A percentile compares a stretch with the other conserved stretches of the same genome.
phyloP scores from a whole-genome alignment of 2,888 invertebrate genomes.

The Proisotoma minuta region DNA sequence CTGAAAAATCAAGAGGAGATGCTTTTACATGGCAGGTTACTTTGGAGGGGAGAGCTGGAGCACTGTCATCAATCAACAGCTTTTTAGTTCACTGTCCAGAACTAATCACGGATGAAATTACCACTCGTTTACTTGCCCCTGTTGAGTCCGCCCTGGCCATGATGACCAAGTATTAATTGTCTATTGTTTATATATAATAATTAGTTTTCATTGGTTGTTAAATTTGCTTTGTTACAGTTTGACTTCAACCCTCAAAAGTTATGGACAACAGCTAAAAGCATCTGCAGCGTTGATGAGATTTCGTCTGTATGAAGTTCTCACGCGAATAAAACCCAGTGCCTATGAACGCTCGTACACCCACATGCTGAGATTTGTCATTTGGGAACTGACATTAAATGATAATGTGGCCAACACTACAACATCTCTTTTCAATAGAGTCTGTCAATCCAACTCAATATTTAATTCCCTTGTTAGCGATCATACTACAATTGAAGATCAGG shows the following conservation, averaged over 20 bases:
- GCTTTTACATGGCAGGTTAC: constrained; percentile 99
- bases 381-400: constrained; percentile 91
- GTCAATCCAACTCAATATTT: constrained; percentile 64
- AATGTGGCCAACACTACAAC: constrained; percentile 87
- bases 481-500: constrained; percentile 94
- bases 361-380: constrained; percentile 70
- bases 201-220: constrained; percentile 3
- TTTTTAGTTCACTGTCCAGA: constrained; percentile 86
- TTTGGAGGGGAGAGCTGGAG: constrained; percentile 91
- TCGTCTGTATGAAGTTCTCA: constrained; percentile 82
- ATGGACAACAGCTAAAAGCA: constrained; percentile 88
- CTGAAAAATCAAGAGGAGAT: constrained; percentile 91
- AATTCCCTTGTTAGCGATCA: constrained; percentile 93
- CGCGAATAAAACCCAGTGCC: constrained; percentile 69
- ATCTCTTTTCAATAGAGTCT: constrained; percentile 73
- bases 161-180: constrained; percentile 71
- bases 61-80: constrained; percentile 91
- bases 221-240: constrained; percentile 59
- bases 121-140: constrained; percentile 78
- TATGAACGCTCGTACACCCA: constrained; percentile 63
- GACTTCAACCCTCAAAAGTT: constrained; percentile 75
- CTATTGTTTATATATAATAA: constrained; percentile 5
- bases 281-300: constrained; percentile 89
- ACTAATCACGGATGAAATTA: constrained; percentile 85
- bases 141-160: constrained; percentile 94